Evolutionary conservation across 92 coral and sea anemone genomes (phyloP).

Genomic region (Umimayanthus kanabou): DNA sequence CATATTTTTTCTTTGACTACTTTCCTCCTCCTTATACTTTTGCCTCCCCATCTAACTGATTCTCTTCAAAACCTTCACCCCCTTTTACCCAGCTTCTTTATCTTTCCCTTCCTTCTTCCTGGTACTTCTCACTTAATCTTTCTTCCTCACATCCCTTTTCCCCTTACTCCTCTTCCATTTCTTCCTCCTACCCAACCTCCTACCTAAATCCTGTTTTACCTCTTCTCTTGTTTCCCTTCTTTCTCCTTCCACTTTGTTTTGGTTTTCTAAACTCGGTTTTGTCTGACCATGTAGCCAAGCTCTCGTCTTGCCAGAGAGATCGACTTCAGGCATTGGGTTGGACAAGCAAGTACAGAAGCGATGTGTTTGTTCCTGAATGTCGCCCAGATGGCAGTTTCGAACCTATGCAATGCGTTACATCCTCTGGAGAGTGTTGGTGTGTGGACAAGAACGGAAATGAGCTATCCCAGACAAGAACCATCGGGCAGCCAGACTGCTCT

Average conservation of each 20-base stretch:
- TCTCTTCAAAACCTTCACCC: neutral
- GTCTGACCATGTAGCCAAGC: constrained; percentile 53
- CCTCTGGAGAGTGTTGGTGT: constrained; percentile 93
- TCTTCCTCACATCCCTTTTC: neutral
- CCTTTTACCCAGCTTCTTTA: neutral
- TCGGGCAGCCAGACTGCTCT: constrained; percentile 70
- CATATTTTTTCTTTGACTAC: no score
- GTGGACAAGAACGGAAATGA: constrained; percentile 91
- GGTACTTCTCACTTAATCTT: neutral
- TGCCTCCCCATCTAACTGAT: neutral
- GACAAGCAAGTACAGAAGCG: constrained; percentile 61
- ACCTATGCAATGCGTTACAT: constrained; percentile 82
- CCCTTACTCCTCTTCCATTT: neutral
- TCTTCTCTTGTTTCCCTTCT: no score
- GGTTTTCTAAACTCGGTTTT: neutral
- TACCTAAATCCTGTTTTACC: neutral
- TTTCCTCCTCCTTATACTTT: neutral
- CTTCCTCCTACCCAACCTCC: neutral
- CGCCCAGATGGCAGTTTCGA: constrained; percentile 82
- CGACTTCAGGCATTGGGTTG: constrained; percentile 75
- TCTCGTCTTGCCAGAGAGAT: constrained; percentile 74
- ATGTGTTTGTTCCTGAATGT: constrained; percentile 77
- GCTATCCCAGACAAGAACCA: constrained; percentile 66
- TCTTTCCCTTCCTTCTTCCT: neutral
- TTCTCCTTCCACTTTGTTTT: no score